A percentile compares a stretch with the other conserved stretches of the same genome.
Evolutionary conservation across 2,888 invertebrate genomes (phyloP).

Genomic region (Liopterus haemorrhoidalis): DNA sequence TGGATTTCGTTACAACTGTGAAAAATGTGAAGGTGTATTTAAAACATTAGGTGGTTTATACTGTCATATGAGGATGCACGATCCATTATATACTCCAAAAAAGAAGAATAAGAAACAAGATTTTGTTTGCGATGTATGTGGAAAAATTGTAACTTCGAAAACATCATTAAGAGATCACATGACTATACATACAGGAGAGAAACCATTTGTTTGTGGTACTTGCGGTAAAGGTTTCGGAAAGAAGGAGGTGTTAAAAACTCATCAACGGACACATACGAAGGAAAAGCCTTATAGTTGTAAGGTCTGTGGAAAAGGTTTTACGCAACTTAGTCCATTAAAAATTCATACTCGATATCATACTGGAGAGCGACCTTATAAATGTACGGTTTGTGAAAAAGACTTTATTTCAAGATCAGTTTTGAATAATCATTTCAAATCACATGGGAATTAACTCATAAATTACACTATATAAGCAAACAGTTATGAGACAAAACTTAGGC

Average conservation of each 20-base stretch:
- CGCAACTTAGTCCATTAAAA: constrained; percentile 49
- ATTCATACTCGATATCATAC: constrained; percentile 51
- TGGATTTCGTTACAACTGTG: too few species aligned
- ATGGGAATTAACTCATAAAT: too few species aligned
- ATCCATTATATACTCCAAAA: constrained; percentile 2
- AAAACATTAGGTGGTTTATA: constrained; percentile 32
- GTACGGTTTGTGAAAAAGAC: constrained; percentile 50
- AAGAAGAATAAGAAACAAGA: constrained; percentile 34
- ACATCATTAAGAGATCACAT: constrained; percentile 20
- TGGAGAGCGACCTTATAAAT: constrained; percentile 50
- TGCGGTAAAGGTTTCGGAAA: constrained; percentile 19
- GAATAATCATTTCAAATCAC: constrained; percentile 1
- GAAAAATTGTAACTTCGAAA: constrained; percentile 22
- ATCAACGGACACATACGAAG: constrained; percentile 16
- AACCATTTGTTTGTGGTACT: constrained; percentile 24
- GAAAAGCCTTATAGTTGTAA: constrained; percentile 26
- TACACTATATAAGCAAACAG: too few species aligned
- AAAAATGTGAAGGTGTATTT: constrained; percentile 48
- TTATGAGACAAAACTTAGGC: too few species aligned
- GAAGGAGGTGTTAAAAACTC: constrained; percentile 11
- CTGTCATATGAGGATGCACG: constrained; percentile 17
- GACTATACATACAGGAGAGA: constrained; percentile 18
- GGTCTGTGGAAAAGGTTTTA: constrained; percentile 33
- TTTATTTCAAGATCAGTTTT: constrained; percentile 47
- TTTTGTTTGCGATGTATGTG: constrained; percentile 34